Conservation (phyloP, 2,797 vertebrate species). For the Enteromius viviparus region DNA sequence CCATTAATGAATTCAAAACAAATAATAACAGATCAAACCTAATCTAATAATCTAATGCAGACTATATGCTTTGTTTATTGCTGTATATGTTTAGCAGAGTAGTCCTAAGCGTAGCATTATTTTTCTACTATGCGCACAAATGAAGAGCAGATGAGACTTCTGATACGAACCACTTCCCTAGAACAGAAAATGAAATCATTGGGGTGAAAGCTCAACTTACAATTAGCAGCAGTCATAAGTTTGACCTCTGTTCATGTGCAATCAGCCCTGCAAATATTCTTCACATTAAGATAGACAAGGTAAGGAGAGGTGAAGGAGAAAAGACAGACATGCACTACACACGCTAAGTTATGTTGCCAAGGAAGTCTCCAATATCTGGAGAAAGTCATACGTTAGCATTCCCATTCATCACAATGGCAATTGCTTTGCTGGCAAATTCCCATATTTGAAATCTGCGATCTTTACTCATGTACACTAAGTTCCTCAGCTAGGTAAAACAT, state of each 20-base stretch:
- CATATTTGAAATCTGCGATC: neutral
- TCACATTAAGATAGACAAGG: neutral
- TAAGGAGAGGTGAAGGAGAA: slow-evolving; percentile 30
- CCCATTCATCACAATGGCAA: slow-evolving; percentile 15
- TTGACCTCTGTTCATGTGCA: slow-evolving; percentile 25
- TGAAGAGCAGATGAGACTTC: neutral
- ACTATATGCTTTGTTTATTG: neutral
- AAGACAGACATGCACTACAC: slow-evolving; percentile 14
- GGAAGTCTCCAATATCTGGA: neutral
- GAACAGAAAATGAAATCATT: neutral
- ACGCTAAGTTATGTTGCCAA: neutral
- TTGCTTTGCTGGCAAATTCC: slow-evolving; percentile 19
- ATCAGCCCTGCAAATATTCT: slow-evolving; percentile 9
- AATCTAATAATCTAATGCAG: neutral
- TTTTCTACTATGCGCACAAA: neutral
- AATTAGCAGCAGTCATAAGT: slow-evolving; percentile 30
- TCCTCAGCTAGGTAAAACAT: neutral
- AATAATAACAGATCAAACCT: neutral
- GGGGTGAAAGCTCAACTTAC: slow-evolving; percentile 5
- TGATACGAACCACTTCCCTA: slow-evolving; percentile 24
- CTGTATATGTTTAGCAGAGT: neutral
- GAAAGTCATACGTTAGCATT: slow-evolving; percentile 5
- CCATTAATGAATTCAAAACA: neutral
- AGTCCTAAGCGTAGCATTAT: neutral
- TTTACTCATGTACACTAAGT: neutral